phyloP scores from a whole-genome alignment of 1,140 invertebrate species.

The Zaprionus ornatus region DNA sequence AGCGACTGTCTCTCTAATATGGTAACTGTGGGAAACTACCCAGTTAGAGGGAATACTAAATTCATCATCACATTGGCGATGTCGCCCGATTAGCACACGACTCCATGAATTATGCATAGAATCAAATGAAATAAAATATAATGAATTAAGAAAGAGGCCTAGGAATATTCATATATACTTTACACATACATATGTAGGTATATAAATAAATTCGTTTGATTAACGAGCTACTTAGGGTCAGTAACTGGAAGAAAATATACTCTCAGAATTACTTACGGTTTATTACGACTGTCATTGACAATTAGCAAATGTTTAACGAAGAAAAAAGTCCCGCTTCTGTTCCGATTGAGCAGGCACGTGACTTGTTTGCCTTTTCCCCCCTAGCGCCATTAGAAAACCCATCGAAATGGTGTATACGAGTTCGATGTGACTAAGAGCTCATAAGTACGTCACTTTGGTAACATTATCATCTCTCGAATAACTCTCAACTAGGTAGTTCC shows the following conservation, averaged over 20 bases:
- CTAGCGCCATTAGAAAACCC: neutral
- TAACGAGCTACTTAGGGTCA: conserved; percentile 21
- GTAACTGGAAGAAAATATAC: conserved; percentile 18
- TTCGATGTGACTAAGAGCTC: conserved; percentile 24
- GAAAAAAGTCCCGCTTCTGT: conserved; percentile 21
- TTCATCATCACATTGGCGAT: conserved; percentile 30
- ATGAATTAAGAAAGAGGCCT: conserved; percentile 19
- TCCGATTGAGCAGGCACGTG: conserved; percentile 31
- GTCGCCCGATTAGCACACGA: conserved; percentile 55
- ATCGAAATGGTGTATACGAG: neutral
- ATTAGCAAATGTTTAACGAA: conserved; percentile 4
- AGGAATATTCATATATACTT: neutral
- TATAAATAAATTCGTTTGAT: neutral
- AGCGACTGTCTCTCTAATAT: conserved; percentile 15
- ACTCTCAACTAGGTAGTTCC: neutral
- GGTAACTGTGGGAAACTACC: conserved; percentile 58
- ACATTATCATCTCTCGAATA: conserved; percentile 7
- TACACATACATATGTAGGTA: neutral
- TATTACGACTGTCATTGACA: neutral
- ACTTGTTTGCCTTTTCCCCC: conserved; percentile 18
- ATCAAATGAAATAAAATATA: conserved; percentile 8
- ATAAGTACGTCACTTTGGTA: conserved; percentile 19
- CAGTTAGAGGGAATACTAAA: conserved; percentile 36
- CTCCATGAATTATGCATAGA: conserved; percentile 43
- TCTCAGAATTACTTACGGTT: conserved; percentile 2